Evolutionary conservation across 2,113 vertebrate species (phyloP), one percentile per base, ranked within the genome.

Genomic region (Otolemur garnettii): DNA sequence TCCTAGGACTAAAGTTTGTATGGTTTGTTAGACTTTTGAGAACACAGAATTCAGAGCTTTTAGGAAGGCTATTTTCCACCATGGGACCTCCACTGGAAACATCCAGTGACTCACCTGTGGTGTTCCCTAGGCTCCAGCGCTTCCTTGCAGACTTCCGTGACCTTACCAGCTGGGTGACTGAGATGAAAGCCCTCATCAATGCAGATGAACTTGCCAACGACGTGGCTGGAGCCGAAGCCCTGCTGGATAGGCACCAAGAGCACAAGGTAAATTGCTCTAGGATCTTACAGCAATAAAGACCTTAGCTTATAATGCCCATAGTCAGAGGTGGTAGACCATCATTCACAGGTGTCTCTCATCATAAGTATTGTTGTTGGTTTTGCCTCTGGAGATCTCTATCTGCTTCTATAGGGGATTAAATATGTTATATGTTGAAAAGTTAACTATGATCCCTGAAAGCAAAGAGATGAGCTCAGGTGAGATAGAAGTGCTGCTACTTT

Each of bases 181-280:
- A 99, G 98, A 99, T 99, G 99, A 99, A 99, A 98, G 99, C 99
- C 85, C 98, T 99, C 89, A 99, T 99, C 96, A 99, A 99, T 38
- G 99, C 99, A 15, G 99, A 99, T 7, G 99, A 99, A 64, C 99
- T 99, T 78, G 99, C 99, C 95, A 99, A 99, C 26, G 99, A 99
- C 0, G 99, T 99, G 93, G 99, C 99, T 2, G 99, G 99, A 87
- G 99, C 99, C 0, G 99, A 99, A 98, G 99, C 99, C 68, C 97
- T 99, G 92, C 98, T 99, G 2, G 99, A 99, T 35, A 99, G 99
- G 50, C 99, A 99, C 96, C 99, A 99, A 97, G 99, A 99, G 24
- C 99, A 99, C 92, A 99, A 99, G 99, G 99, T 99, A 95, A 59
- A 2, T 15, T 38, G 38, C 13, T 3, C 60, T 69, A 24, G 0